These are phyloP conservation scores for Fulica atra DNA, from an alignment of 2,113 vertebrate species.

Conservation along the genomic window DNA sequence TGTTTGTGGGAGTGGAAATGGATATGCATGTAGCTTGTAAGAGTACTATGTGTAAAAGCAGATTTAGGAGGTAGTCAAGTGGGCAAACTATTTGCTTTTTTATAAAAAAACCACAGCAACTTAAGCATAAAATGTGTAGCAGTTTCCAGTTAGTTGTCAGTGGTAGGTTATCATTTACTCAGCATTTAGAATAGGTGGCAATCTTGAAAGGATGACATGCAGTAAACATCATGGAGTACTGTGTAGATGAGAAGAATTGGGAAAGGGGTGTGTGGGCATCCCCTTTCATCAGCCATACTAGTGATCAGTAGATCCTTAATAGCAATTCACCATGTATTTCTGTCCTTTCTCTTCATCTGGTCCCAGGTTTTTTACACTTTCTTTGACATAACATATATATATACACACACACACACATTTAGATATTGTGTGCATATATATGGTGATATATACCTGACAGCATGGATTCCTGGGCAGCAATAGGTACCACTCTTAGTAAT, in stretches of 20 bases:
- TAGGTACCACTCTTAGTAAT: not conserved
- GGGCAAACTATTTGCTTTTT: not conserved
- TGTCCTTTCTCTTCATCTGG: not conserved
- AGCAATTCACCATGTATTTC: not conserved
- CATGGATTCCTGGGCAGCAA: not conserved
- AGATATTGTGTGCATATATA: accelerated
- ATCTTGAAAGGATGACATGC: not conserved
- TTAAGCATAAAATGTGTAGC: not conserved
- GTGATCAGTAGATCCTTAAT: not conserved
- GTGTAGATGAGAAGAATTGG: not conserved
- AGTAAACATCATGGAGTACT: not conserved
- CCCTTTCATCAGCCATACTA: not conserved
- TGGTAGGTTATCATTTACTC: not conserved
- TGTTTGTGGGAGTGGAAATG: not conserved
- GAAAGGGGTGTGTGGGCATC: not conserved
- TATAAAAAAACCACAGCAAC: not conserved
- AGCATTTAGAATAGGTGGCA: not conserved
- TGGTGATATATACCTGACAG: not conserved
- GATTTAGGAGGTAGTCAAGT: not conserved
- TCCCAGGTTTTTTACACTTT: not conserved
- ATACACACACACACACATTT: too few relatives aligned
- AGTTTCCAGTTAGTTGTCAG: not conserved
- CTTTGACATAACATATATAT: not conserved
- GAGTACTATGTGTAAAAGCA: not conserved
- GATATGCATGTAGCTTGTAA: not conserved